phyloP scores from a whole-genome alignment of 1,140 invertebrate species.

The Eufriesea mexicana region DNA sequence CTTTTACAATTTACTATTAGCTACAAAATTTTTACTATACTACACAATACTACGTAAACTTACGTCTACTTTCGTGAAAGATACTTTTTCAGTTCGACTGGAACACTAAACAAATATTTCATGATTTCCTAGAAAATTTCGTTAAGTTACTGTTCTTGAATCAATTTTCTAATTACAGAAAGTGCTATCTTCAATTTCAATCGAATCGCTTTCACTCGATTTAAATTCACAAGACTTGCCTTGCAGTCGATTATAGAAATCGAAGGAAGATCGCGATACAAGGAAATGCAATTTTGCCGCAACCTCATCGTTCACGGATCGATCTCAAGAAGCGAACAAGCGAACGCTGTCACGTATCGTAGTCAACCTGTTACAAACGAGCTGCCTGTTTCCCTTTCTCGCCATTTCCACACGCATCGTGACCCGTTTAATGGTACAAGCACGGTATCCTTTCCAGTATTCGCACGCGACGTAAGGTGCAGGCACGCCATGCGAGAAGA shows the following conservation, averaged over 20 bases:
- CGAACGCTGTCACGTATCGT: not conserved
- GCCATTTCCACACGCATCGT: constrained; percentile 9
- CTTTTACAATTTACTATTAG: too few relatives aligned
- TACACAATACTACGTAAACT: too few relatives aligned
- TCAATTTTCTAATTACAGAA: too few relatives aligned
- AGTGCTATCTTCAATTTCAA: too few relatives aligned
- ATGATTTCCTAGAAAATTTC: too few relatives aligned
- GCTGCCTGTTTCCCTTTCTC: not conserved
- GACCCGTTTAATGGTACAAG: constrained; percentile 1
- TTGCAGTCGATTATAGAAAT: not conserved
- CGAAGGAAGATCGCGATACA: not conserved
- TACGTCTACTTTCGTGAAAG: too few relatives aligned
- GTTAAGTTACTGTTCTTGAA: too few relatives aligned
- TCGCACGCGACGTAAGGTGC: constrained; percentile 56
- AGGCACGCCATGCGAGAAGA: constrained; percentile 66
- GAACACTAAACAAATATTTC: too few relatives aligned
- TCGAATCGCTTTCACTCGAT: too few relatives aligned
- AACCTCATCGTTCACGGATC: not conserved
- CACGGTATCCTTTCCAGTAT: constrained; percentile 8
- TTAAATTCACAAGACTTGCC: not conserved
- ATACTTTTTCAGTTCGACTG: too few relatives aligned
- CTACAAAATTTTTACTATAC: too few relatives aligned
- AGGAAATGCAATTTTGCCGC: not conserved
- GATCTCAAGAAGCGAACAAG: constrained; percentile 6
- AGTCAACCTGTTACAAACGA: constrained; percentile 35